phyloP scores from a whole-genome alignment of 2,888 invertebrate genomes.

The Ochropleura leucogaster region DNA sequence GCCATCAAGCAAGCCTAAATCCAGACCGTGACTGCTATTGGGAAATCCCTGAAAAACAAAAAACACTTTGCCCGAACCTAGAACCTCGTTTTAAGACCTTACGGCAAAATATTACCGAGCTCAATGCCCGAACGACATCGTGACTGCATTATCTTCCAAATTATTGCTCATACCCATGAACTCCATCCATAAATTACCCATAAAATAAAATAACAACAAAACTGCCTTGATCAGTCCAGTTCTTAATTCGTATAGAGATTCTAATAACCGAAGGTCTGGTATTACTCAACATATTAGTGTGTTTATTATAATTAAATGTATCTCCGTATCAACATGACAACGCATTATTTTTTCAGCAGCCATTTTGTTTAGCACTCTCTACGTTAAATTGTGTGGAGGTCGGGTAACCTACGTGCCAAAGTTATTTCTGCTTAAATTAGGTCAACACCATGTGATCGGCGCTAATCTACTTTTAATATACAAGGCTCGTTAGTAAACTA shows the following conservation, averaged over 20 bases:
- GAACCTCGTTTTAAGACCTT: not conserved
- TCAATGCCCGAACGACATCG: not conserved
- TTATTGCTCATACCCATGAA: constrained; percentile 33
- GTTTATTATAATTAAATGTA: constrained; percentile 30
- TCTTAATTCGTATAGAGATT: constrained; percentile 28
- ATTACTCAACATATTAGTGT: constrained; percentile 39
- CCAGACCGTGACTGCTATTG: not conserved
- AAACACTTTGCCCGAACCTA: not conserved
- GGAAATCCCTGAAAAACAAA: not conserved
- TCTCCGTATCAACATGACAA: constrained; percentile 31
- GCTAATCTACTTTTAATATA: constrained; percentile 31
- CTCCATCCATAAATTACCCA: constrained; percentile 43
- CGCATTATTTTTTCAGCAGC: constrained; percentile 23
- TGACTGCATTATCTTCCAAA: not conserved
- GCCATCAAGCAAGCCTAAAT: not conserved
- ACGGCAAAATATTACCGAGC: not conserved
- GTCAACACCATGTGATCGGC: constrained; percentile 50
- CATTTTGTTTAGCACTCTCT: constrained; percentile 30
- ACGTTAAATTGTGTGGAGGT: constrained; percentile 11
- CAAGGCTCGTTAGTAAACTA: constrained; percentile 17
- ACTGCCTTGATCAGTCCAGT: constrained; percentile 43
- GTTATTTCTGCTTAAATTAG: constrained; percentile 51
- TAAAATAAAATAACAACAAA: constrained; percentile 27
- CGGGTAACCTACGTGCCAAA: constrained; percentile 15
- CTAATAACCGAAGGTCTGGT: constrained; percentile 42